These are phyloP conservation scores for Lithodes maja DNA, from an alignment of 2,888 invertebrate species.

Conservation along the genomic window DNA sequence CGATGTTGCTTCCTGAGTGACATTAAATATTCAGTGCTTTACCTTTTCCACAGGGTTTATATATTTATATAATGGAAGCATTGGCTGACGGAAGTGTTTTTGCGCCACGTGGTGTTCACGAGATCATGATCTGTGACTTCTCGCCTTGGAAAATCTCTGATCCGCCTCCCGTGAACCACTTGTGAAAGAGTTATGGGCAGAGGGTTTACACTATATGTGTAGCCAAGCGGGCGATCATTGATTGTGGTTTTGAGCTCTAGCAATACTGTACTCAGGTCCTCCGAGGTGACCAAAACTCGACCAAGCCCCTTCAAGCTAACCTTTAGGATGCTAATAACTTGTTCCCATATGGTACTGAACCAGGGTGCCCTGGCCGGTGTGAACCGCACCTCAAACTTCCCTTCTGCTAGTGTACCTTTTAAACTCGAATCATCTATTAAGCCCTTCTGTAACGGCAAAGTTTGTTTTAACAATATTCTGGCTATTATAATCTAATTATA, in stretches of 20 bases:
- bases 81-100: neutral
- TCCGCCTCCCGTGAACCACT: neutral
- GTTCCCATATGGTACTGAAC: neutral
- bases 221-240: neutral
- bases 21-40: neutral
- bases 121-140: neutral
- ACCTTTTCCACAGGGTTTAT: neutral
- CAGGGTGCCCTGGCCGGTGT: neutral
- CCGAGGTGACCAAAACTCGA: neutral
- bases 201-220: neutral
- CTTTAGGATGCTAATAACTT: neutral
- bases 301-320: neutral
- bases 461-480: too few species aligned
- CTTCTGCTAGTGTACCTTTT: neutral
- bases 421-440: neutral
- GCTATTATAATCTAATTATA: too few species aligned
- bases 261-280: neutral
- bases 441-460: too few species aligned
- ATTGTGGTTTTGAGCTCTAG: neutral
- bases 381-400: neutral
- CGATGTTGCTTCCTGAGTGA: neutral
- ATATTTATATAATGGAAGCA: neutral
- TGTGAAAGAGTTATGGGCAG: neutral
- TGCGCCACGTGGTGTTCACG: neutral
- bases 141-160: neutral